phyloP scores from a whole-genome alignment of 2,797 vertebrate species.

The Jordanella pulchra region DNA sequence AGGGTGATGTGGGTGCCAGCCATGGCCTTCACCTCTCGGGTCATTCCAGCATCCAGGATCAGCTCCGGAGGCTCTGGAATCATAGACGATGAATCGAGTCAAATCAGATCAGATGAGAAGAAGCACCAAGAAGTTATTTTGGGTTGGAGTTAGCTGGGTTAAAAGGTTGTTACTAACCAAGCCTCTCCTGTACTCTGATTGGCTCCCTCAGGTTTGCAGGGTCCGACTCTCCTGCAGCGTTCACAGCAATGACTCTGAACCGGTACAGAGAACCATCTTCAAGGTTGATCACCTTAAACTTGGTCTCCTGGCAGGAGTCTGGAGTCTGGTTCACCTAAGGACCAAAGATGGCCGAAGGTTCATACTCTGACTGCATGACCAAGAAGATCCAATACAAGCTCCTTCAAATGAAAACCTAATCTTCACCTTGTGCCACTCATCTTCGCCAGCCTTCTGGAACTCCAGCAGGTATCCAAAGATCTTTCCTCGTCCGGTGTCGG shows the following conservation, averaged over 20 bases:
- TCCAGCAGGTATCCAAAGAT: constrained; percentile 97
- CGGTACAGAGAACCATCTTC: constrained; percentile 88
- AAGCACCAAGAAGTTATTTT: background rate
- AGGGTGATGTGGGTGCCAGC: constrained; percentile 91
- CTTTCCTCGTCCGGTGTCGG: constrained; percentile 91
- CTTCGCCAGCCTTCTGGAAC: constrained; percentile 93
- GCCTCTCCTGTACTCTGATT: constrained; percentile 90
- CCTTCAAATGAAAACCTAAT: background rate
- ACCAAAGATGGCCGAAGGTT: constrained; percentile 2
- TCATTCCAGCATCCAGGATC: constrained; percentile 93
- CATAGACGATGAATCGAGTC: background rate
- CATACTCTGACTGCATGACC: background rate
- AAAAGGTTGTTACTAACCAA: constrained; percentile 81
- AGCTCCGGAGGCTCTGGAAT: constrained; percentile 92
- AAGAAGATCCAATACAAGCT: background rate
- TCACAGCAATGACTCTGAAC: constrained; percentile 93
- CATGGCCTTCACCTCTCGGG: constrained; percentile 90
- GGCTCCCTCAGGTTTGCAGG: constrained; percentile 89
- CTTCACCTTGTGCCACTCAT: constrained; percentile 88
- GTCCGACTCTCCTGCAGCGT: constrained; percentile 94
- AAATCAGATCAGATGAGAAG: background rate
- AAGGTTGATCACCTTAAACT: constrained; percentile 89
- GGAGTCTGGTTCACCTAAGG: constrained; percentile 89
- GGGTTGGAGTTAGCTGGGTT: background rate
- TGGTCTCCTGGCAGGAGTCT: constrained; percentile 94